A percentile compares a stretch with the other conserved stretches of the same genome.
Evolutionary conservation across 2,113 vertebrate genomes (phyloP).

Genomic region (Scolopax mira): DNA sequence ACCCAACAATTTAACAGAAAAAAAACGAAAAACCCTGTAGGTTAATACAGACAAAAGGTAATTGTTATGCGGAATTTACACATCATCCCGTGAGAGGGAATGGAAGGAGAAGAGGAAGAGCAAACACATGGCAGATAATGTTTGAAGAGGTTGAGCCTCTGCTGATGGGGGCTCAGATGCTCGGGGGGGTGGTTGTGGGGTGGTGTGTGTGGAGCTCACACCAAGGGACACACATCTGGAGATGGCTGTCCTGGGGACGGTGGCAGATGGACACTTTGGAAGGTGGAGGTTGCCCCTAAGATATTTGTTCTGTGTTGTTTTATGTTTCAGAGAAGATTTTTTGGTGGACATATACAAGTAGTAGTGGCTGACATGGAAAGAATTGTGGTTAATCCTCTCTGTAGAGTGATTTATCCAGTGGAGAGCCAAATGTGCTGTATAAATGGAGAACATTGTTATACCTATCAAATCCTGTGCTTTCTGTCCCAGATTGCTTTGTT

Average conservation of each 20-base stretch:
- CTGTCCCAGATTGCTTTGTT: neutral
- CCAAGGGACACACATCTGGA: rapidly evolving
- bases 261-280: neutral
- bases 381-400: neutral
- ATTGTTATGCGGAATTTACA: slow-evolving; percentile 2
- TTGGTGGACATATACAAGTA: neutral
- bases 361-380: neutral
- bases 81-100: neutral
- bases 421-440: neutral
- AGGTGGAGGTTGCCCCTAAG: neutral
- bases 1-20: neutral
- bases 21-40: neutral
- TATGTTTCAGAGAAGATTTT: neutral
- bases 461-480: neutral
- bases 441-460: neutral
- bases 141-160: rapidly evolving
- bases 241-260: neutral
- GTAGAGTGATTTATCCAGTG: neutral
- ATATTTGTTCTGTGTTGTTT: neutral
- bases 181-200: neutral
- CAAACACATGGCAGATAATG: neutral
- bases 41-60: neutral
- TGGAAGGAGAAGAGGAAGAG: neutral
- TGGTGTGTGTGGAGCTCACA: neutral
- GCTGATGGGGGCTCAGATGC: neutral